These are phyloP conservation scores for Mactra quadrangularis DNA, from an alignment of 1,140 invertebrate species.

Conservation along the genomic window DNA sequence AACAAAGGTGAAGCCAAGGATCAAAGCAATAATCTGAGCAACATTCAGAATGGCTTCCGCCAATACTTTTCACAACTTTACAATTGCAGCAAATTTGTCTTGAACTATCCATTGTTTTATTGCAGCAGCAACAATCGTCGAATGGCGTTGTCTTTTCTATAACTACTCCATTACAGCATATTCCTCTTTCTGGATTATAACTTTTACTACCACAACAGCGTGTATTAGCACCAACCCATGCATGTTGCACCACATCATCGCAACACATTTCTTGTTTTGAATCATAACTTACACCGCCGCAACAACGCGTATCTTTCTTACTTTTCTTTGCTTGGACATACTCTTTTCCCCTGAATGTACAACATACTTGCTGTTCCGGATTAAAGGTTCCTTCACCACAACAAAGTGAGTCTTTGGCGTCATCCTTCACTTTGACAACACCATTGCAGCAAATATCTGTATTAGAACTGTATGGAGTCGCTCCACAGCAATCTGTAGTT, in stretches of 20 bases:
- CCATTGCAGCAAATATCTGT: slow-evolving; percentile 35
- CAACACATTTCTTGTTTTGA: slow-evolving; percentile 29
- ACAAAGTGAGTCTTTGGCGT: slow-evolving; percentile 2
- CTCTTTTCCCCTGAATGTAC: not conserved
- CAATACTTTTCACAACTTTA: slow-evolving; percentile 15
- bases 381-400: slow-evolving; percentile 23
- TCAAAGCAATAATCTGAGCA: slow-evolving; percentile 21
- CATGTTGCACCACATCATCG: slow-evolving; percentile 20
- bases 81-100: slow-evolving; percentile 35
- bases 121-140: slow-evolving; percentile 44
- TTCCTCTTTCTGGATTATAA: slow-evolving; percentile 32
- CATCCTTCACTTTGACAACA: not conserved
- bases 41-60: slow-evolving; percentile 16
- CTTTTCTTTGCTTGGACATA: slow-evolving; percentile 6
- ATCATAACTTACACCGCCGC: slow-evolving; percentile 21
- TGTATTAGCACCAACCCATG: slow-evolving; percentile 26
- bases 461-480: not conserved
- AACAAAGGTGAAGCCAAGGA: slow-evolving; percentile 23
- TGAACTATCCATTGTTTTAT: slow-evolving; percentile 25
- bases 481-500: slow-evolving; percentile 22
- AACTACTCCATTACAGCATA: slow-evolving; percentile 30
- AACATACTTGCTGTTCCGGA: slow-evolving; percentile 18
- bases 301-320: slow-evolving; percentile 17
- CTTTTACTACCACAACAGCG: slow-evolving; percentile 30
- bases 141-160: slow-evolving; percentile 35